phyloP scores from a whole-genome alignment of 2,113 vertebrate genomes.

The Lepus europaeus region DNA sequence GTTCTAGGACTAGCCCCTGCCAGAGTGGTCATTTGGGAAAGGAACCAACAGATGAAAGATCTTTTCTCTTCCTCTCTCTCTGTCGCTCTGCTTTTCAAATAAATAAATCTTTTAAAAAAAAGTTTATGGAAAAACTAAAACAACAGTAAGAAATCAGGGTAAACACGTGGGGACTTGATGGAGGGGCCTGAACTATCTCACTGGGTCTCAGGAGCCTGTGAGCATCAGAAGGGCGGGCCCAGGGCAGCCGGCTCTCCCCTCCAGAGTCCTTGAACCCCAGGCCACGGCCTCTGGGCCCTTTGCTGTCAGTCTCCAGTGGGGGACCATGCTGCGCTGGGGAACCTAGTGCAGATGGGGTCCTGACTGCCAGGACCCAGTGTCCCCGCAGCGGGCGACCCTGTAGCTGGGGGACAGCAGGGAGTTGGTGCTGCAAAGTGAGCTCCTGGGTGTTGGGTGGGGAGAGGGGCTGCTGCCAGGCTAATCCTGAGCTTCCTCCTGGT shows the following conservation, averaged over 20 bases:
- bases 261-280: accelerated
- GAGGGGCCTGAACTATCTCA: not conserved
- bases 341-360: not conserved
- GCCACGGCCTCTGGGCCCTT: not conserved
- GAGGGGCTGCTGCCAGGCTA: not conserved
- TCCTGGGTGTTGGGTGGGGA: accelerated
- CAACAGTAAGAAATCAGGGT: no score
- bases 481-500: not conserved
- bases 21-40: no score
- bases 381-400: not conserved
- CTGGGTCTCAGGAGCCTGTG: not conserved
- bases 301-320: not conserved
- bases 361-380: accelerated
- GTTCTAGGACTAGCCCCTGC: no score
- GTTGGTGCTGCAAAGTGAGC: accelerated
- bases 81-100: no score
- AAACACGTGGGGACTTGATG: accelerated
- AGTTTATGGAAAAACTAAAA: no score
- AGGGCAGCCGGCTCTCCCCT: accelerated
- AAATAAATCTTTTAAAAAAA: no score
- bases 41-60: no score
- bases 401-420: not conserved
- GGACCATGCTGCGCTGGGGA: accelerated
- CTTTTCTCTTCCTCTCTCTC: no score
- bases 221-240: not conserved